Conservation (phyloP, 2,888 invertebrate genomes). For the Muschampia plurimacula region DNA sequence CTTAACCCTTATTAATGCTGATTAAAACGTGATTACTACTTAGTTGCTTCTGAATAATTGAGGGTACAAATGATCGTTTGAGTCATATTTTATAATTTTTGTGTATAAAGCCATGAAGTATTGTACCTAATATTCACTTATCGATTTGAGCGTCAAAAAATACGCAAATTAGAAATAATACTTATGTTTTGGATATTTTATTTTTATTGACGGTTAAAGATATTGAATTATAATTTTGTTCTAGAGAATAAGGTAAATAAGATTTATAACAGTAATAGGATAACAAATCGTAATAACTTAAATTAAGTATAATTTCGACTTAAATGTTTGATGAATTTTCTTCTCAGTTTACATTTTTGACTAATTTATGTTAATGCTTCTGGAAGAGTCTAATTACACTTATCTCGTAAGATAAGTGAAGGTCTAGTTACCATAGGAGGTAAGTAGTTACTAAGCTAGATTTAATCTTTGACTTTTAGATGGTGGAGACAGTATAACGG, state of each 20-base stretch:
- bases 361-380: neutral
- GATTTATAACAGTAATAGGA: neutral
- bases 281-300: neutral
- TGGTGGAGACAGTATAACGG: too few species aligned
- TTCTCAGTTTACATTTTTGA: neutral
- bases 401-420: too few species aligned
- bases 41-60: conserved; percentile 23
- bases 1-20: conserved; percentile 39
- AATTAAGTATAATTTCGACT: neutral
- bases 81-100: neutral
- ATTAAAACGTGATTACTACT: conserved; percentile 37
- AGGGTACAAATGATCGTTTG: conserved; percentile 17
- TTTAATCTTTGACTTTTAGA: too few species aligned
- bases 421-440: too few species aligned
- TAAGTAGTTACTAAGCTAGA: too few species aligned
- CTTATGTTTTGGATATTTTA: too few species aligned
- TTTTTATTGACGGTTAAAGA: neutral
- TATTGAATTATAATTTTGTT: neutral
- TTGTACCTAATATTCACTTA: neutral
- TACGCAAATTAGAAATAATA: too few species aligned
- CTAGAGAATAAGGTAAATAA: neutral
- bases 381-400: too few species aligned
- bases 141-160: too few species aligned
- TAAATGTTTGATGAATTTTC: neutral
- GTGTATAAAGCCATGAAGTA: neutral